These are phyloP conservation scores for Coilia nasus DNA, from an alignment of 2,797 vertebrate species.

Conservation along the genomic window DNA sequence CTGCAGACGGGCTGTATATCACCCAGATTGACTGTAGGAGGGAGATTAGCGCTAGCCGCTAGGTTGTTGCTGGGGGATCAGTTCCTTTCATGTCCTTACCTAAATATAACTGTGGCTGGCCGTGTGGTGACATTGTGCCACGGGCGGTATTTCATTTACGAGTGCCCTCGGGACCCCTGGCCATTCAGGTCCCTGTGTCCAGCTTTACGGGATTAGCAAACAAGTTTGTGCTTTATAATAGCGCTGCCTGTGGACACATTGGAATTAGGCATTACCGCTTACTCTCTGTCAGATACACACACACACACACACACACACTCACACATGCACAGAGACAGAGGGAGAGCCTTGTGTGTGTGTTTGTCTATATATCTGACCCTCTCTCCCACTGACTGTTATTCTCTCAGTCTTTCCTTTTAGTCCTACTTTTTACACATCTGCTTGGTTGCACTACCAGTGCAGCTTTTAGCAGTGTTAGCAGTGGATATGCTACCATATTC, in stretches of 20 bases:
- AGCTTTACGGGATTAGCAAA: slow-evolving; percentile 82
- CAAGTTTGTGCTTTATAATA: slow-evolving; percentile 87
- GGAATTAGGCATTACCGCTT: slow-evolving; percentile 75
- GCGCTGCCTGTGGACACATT: slow-evolving; percentile 83
- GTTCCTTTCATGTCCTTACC: slow-evolving; percentile 78
- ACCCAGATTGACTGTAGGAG: slow-evolving; percentile 74
- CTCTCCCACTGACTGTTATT: too few species aligned
- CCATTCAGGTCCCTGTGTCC: slow-evolving; percentile 79
- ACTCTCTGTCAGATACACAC: neutral
- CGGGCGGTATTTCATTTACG: slow-evolving; percentile 81
- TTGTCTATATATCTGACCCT: too few species aligned
- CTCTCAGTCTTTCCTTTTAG: too few species aligned
- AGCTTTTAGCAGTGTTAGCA: neutral
- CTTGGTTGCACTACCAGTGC: too few species aligned
- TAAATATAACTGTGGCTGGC: slow-evolving; percentile 76
- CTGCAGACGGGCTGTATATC: slow-evolving; percentile 64
- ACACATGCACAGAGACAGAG: neutral
- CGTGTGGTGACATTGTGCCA: slow-evolving; percentile 69
- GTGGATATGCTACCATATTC: neutral
- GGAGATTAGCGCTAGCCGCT: slow-evolving; percentile 77
- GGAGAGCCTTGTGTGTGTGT: too few species aligned
- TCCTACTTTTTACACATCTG: too few species aligned
- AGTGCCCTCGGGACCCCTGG: slow-evolving; percentile 74
- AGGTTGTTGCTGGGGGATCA: slow-evolving; percentile 85
- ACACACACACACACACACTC: neutral